A percentile compares a stretch with the other conserved stretches of the same genome.
These are phyloP conservation scores for Nemopilema nomurai DNA, from an alignment of 30 jellyfish, hydroid and myxozoan genomes.

Conservation along the genomic window DNA sequence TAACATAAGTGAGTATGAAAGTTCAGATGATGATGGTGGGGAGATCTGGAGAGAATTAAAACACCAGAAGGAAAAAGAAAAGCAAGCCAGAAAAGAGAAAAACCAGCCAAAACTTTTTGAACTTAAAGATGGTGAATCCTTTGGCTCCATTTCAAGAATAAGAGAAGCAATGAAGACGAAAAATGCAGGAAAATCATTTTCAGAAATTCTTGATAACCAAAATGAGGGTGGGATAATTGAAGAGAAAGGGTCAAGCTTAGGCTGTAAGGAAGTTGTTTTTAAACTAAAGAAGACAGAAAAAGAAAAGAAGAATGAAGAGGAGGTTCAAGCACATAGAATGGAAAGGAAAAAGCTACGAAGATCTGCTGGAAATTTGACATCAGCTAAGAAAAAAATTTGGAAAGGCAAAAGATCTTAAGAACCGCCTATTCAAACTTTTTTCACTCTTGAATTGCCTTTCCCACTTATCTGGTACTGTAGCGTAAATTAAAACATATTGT, in stretches of 20 bases:
- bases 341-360: conserved; percentile 86
- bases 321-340: conserved; percentile 63
- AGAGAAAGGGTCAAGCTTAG: conserved; percentile 81
- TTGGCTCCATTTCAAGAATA: neutral
- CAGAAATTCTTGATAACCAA: conserved; percentile 64
- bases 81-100: conserved; percentile 1
- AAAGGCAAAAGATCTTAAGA: conserved; percentile 48
- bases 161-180: neutral
- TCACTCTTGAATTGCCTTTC: neutral
- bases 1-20: conserved; percentile 53
- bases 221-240: conserved; percentile 33
- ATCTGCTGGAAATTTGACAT: conserved; percentile 79
- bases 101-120: conserved; percentile 66
- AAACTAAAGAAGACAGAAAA: conserved; percentile 51
- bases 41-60: conserved; percentile 66
- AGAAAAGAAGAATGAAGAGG: conserved; percentile 57
- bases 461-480: neutral
- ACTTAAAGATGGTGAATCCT: conserved; percentile 61
- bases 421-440: too few species aligned
- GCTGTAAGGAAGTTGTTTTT: conserved; percentile 85
- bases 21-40: conserved; percentile 59
- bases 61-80: conserved; percentile 46
- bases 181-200: conserved; percentile 47
- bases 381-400: conserved; percentile 70
- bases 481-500: neutral